These are phyloP conservation scores for Meliscaeva auricollis DNA, from an alignment of 2,888 invertebrate genomes.

Conservation along the genomic window DNA sequence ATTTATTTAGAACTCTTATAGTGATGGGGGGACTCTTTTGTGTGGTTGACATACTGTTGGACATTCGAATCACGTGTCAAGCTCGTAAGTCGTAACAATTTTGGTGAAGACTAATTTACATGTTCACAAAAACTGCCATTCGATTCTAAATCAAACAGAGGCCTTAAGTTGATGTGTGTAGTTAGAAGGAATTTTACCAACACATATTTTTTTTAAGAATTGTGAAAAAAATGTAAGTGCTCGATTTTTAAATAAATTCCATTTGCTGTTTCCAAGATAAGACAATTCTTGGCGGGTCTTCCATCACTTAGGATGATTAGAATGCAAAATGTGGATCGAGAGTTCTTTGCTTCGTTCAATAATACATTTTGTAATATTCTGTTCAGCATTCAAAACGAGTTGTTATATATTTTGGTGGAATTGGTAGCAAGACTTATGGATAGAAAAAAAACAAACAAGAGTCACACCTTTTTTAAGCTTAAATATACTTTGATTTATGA, in stretches of 20 bases:
- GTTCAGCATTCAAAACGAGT: slow-evolving; percentile 57
- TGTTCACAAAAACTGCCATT: slow-evolving; percentile 53
- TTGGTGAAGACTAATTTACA: slow-evolving; percentile 65
- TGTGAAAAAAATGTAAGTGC: slow-evolving; percentile 25
- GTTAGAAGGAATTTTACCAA: slow-evolving; percentile 18
- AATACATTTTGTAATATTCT: slow-evolving; percentile 28
- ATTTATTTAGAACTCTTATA: slow-evolving; percentile 49
- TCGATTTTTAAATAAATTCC: slow-evolving; percentile 20
- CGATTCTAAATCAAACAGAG: slow-evolving; percentile 45
- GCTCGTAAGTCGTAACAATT: slow-evolving; percentile 47
- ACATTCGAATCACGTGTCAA: slow-evolving; percentile 47
- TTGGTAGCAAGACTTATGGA: slow-evolving; percentile 16
- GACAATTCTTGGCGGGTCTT: slow-evolving; percentile 58
- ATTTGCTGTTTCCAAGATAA: slow-evolving; percentile 67
- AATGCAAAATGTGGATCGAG: slow-evolving; percentile 70
- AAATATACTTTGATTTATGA: slow-evolving; percentile 37
- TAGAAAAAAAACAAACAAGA: slow-evolving; percentile 52
- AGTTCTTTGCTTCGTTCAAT: slow-evolving; percentile 45
- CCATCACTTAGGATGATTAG: slow-evolving; percentile 47
- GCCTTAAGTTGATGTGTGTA: slow-evolving; percentile 15
- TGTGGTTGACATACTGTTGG: slow-evolving; percentile 5
- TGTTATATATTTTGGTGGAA: slow-evolving; percentile 40
- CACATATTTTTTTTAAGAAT: slow-evolving; percentile 17
- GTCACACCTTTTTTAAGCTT: slow-evolving; percentile 69
- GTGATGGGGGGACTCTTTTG: slow-evolving; percentile 12